These are phyloP conservation scores for Lordiphosa clarofinis DNA, from an alignment of 1,140 invertebrate genomes.

Conservation along the genomic window DNA sequence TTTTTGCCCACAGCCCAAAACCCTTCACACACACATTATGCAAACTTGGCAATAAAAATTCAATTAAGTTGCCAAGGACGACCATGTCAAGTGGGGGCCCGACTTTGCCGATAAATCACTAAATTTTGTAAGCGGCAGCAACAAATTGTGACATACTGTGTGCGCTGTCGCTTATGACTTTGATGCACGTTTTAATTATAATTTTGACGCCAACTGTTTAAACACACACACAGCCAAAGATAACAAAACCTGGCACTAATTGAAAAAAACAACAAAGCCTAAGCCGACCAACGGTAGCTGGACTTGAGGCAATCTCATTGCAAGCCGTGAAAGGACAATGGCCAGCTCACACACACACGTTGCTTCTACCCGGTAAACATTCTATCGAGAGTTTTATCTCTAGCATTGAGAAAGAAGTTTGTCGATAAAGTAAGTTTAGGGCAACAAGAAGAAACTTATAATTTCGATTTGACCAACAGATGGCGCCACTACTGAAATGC, in stretches of 20 bases:
- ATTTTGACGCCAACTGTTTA: conserved; percentile 68
- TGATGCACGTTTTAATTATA: conserved; percentile 78
- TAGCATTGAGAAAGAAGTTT: too few species aligned
- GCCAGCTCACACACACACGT: conserved; percentile 28
- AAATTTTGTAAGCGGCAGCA: conserved; percentile 36
- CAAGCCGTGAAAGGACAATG: conserved; percentile 45
- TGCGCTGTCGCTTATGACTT: conserved; percentile 54
- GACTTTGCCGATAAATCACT: conserved; percentile 41
- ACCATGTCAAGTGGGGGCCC: conserved; percentile 50
- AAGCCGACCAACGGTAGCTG: conserved; percentile 5
- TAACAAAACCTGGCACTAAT: conserved; percentile 8
- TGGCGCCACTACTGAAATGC: too few species aligned
- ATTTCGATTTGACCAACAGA: too few species aligned
- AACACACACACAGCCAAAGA: conserved; percentile 4
- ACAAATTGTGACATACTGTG: conserved; percentile 72
- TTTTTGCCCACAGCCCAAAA: conserved; percentile 35
- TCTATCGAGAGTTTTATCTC: too few species aligned
- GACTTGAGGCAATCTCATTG: conserved; percentile 22
- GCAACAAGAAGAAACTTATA: too few species aligned
- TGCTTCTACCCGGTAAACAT: too few species aligned
- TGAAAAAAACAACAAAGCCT: conserved; percentile 20
- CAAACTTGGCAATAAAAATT: conserved; percentile 77
- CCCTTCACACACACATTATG: conserved; percentile 54
- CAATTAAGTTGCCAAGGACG: conserved; percentile 71
- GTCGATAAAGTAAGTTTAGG: too few species aligned